Base-by-base conservation (phyloP, 2,797 vertebrate genomes). In the Botia almorhae region DNA sequence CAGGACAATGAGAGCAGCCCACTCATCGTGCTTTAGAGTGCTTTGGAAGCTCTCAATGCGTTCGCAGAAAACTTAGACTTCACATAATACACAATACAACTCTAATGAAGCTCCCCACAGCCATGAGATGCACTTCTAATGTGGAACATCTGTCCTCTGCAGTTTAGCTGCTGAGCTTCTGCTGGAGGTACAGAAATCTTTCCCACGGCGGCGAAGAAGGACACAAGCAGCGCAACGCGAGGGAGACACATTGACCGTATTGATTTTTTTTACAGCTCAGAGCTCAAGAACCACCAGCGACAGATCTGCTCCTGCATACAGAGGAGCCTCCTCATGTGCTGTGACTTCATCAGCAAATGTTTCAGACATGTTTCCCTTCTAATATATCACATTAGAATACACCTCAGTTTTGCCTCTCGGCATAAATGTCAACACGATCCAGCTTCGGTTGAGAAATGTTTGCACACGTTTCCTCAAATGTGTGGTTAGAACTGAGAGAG, bases 221-320 rank as follows among this genome's bases (percentile, higher is more conserved):
- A 78, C 2, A 2, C 76, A 72, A 10, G 43, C 69, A 51, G 61
- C 56, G 61, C 60, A 67, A 73, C 29, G 60, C 21, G 7, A 80
- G 70, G 60, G 69, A 50, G 36, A 80, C 78, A 80, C 78, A 74
- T 72, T 55, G 77, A 71, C 48, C 51, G 19, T 53, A 64, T 79
- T 79, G 69, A 72, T 79, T 72, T 79, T 70, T 46, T 39, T 58
- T 11, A 26, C 19, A 64, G 68, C 43, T 78, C 55, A 1, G 26
- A 53, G 67, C 68, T 71, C 6, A 36, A 51, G 26, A 64, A 71
- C 64, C 46, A 71, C 58, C 48, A 79, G 46, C n/a, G 1, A 39
- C 19, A 72, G 13, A 79, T 64, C 48, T 19, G 19, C 63, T 17
- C 58, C 58, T 53, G 46, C 10, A 0, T 33, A 53, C 48, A 51